Conservation (phyloP, 2,888 invertebrate species). For the Laothoe populi region DNA sequence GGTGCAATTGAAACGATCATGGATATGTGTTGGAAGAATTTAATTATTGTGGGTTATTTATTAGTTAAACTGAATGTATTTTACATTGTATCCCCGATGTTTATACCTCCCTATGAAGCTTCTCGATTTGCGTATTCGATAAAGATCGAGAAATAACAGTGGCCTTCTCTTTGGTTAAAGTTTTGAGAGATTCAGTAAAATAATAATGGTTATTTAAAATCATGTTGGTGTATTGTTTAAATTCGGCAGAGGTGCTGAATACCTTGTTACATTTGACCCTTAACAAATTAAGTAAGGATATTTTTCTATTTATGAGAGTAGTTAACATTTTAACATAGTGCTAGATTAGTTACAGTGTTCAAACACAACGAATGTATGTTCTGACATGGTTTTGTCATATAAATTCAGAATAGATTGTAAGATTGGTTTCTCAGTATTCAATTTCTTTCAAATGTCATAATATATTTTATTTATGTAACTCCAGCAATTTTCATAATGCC, state of each 20-base stretch:
- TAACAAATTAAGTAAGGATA: slow-evolving; percentile 46
- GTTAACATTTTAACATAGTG: slow-evolving; percentile 42
- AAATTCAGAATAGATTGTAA: slow-evolving; percentile 62
- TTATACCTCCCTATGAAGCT: slow-evolving; percentile 38
- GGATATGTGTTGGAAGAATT: slow-evolving; percentile 38
- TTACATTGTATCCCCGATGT: slow-evolving; percentile 34
- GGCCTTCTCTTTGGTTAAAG: slow-evolving; percentile 59
- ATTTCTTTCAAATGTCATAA: slow-evolving; percentile 41
- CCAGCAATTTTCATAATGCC: slow-evolving; percentile 58
- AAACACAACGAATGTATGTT: slow-evolving; percentile 72
- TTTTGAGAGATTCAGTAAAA: slow-evolving; percentile 39
- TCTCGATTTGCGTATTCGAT: slow-evolving; percentile 40
- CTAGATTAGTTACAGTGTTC: slow-evolving; percentile 60
- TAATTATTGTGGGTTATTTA: slow-evolving; percentile 42
- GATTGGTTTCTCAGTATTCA: slow-evolving; percentile 69
- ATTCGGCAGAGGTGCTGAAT: slow-evolving; percentile 61
- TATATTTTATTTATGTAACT: slow-evolving; percentile 44
- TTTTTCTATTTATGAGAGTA: slow-evolving; percentile 37
- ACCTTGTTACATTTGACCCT: slow-evolving; percentile 4
- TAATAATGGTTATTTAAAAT: slow-evolving; percentile 35
- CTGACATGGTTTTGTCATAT: slow-evolving; percentile 60
- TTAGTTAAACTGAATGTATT: slow-evolving; percentile 39
- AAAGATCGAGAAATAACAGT: slow-evolving; percentile 47
- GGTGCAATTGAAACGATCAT: slow-evolving; percentile 54
- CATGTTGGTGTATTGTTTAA: slow-evolving; percentile 42